phyloP scores from a whole-genome alignment of 2,113 vertebrate species.

The Hyperopisus bebe region DNA sequence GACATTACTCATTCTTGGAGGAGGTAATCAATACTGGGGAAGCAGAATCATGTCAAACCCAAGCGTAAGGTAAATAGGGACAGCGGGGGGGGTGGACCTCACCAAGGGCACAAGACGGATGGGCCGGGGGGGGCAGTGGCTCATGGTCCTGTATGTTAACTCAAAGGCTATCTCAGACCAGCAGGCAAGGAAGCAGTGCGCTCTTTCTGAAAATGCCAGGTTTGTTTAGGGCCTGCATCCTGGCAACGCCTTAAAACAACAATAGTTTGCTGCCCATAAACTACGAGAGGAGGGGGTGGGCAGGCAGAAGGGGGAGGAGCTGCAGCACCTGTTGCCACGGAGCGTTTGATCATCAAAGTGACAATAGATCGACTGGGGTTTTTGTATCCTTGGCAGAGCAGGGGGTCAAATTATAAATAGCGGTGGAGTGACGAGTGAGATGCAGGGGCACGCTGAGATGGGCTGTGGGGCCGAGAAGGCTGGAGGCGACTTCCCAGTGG shows the following conservation, averaged over 20 bases:
- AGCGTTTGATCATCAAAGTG: neutral
- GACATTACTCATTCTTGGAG: neutral
- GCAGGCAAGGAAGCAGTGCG: neutral
- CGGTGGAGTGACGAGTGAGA: neutral
- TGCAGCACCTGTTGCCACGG: neutral
- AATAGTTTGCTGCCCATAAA: neutral
- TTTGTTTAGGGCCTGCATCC: neutral
- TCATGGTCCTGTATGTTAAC: too few species aligned
- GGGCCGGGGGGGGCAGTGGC: neutral
- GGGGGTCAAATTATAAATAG: constrained; percentile 7
- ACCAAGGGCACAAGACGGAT: neutral
- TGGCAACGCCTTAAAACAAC: neutral
- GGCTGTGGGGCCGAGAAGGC: neutral
- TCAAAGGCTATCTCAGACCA: neutral
- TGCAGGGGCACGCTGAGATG: neutral
- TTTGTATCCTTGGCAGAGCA: neutral
- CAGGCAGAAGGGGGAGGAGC: neutral
- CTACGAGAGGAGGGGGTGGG: neutral
- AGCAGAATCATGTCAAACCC: neutral
- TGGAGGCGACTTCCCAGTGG: neutral
- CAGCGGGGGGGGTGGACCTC: neutral
- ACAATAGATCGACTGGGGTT: neutral
- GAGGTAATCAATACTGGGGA: neutral
- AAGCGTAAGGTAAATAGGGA: neutral
- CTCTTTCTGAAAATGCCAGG: neutral